Percentiles rank a stretch among this genome's conserved stretches.
phyloP scores from a whole-genome alignment of 2,888 invertebrate genomes.

The Stramonita haemastoma region DNA sequence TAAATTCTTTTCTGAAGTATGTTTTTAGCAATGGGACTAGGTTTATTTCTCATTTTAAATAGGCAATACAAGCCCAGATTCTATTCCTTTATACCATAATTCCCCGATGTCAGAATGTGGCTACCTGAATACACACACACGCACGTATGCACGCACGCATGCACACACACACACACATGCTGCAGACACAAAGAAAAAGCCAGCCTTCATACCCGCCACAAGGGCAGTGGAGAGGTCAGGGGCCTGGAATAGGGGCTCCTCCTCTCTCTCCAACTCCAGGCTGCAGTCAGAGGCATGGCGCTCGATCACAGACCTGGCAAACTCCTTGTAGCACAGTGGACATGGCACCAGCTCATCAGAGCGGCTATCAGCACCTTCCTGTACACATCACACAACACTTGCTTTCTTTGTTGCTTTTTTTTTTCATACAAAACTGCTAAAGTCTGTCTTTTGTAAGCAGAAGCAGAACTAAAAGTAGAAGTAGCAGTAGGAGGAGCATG shows the following conservation, averaged over 20 bases:
- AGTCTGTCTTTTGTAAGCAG: too few relatives aligned
- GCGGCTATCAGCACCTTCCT: background rate
- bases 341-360: conserved; percentile 47
- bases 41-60: too few relatives aligned
- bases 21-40: too few relatives aligned
- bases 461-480: too few relatives aligned
- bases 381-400: background rate
- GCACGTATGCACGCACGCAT: background rate
- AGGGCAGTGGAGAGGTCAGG: background rate
- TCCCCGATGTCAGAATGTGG: too few relatives aligned
- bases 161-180: background rate
- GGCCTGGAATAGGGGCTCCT: too few relatives aligned
- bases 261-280: background rate
- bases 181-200: background rate
- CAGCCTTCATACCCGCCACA: background rate
- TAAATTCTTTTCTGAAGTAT: too few relatives aligned
- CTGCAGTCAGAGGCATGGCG: conserved; percentile 59
- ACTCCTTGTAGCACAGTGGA: conserved; percentile 57
- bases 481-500: too few relatives aligned
- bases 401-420: too few relatives aligned
- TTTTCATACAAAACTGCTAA: too few relatives aligned
- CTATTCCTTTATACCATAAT: too few relatives aligned
- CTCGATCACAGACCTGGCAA: conserved; percentile 52
- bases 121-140: background rate
- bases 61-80: background rate